Percentiles rank a stretch among this genome's conserved stretches.
Conservation (phyloP, 2,113 vertebrate species). For the Castor canadensis region DNA sequence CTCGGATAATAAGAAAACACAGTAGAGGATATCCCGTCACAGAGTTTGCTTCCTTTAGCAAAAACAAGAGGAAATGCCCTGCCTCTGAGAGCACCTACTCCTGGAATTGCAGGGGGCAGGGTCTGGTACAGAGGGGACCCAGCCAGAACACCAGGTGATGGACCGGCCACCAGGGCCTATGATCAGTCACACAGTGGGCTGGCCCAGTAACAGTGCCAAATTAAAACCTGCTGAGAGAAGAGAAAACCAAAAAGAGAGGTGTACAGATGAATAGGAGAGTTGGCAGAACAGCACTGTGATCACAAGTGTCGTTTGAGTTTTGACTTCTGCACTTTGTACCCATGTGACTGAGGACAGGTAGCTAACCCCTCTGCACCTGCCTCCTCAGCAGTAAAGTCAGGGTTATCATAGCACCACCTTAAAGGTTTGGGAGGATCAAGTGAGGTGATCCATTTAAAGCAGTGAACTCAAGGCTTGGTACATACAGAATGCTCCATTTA, state of each 20-base stretch:
- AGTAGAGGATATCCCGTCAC: constrained; percentile 91
- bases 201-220: neutral
- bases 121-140: neutral
- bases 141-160: neutral
- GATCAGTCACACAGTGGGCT: neutral
- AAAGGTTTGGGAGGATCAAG: neutral
- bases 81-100: constrained; percentile 77
- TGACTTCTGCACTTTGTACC: neutral
- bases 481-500: neutral
- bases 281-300: neutral
- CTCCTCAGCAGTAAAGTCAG: neutral
- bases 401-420: neutral
- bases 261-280: neutral
- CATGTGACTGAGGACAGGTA: neutral
- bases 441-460: neutral
- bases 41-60: constrained; percentile 88
- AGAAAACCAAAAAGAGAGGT: neutral
- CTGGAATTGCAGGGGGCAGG: constrained; percentile 50
- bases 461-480: neutral
- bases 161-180: neutral
- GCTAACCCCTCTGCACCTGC: neutral
- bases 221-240: neutral
- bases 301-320: neutral
- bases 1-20: constrained; percentile 81
- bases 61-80: constrained; percentile 93